Evolutionary conservation across 64 coral and sea anemone genomes (phyloP), one percentile per base, ranked within the genome.

Genomic region (Exaiptasia diaphana): DNA sequence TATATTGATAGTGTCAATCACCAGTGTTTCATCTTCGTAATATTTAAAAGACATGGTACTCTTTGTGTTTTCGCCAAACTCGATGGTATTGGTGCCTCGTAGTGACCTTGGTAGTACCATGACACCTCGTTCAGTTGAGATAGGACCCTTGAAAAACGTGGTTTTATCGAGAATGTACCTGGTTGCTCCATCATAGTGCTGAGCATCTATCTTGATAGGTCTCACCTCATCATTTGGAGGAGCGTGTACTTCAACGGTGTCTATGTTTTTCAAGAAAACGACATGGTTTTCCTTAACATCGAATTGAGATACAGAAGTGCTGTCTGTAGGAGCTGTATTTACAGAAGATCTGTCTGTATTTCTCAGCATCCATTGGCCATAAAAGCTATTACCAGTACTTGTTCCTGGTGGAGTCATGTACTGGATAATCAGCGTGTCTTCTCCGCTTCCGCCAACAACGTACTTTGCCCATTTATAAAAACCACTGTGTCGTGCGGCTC

Each of bases 11-110:
- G 33, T 69, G 34, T 38, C 37, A 14, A 69, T 41, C 7, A 41
- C 3, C 35, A 21, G 24, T 69, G 7, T 21, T 17, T 38, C 33
- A 24, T 69, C 65, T 38, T 41, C 37, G 27, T 69, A 69, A 69
- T 69, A 69, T 24, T 69, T 69, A 39, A 69, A 69, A 21, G 65
- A 69, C n/a, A 69, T 69, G 17, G 65, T 69, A 10, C 26, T 69
- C 27, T 40, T 69, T 5, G 37, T 41, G 12, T 40, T 21, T 20
- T 40, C 14, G 1, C 65, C 65, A 69, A 69, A 41, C 11, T 4
- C 25, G 33, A 69, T 69, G 25, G 33, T 12, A 41, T 41, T 41
- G 0, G 9, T 34, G 26, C 26, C 7, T 35, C 20, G n/a, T 29
- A 69, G 65, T 41, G 36, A 41, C 26, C 65, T 69, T 8, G 37